Evolutionary conservation across 2,113 vertebrate genomes (phyloP), one percentile per base, ranked within the genome.

Genomic region (Cinclus mexicanus): DNA sequence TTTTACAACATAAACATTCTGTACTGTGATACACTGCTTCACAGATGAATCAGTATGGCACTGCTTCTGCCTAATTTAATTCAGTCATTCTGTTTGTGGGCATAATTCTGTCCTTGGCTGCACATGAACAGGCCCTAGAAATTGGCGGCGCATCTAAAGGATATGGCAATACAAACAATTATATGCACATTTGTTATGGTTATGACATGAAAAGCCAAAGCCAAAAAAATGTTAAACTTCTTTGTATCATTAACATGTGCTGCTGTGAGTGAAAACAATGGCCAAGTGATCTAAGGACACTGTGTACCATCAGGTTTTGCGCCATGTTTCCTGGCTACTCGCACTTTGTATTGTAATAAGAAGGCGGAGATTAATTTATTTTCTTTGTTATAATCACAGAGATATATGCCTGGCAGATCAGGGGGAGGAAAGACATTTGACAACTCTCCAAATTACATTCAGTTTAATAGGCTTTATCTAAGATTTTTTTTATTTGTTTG

Each of bases 261-360:
- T 95, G 60, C 88, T 95, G 83, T 76, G 79, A 92, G 67, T 71
- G 89, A 93, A 95, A 95, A 95, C 87, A 93, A 94, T 93, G 63
- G 91, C 65, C 84, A 89, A 95, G 72, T 83, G 92, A 94, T 96
- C 89, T 97, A 53, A 93, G 95, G 95, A 97, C 95, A 95, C 90
- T 29, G 90, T 97, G 95, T 96, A 96, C 97, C 94, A 94, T 95
- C 93, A 97, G 90, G 82, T 96, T 96, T 93, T 93, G 92, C 2
- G 2, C 82, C 5, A 25, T 87, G 64, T 89, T 97, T 97, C 96
- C 95, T 96, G 95, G 44, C 88, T 96, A 83, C 92, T 90, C 64
- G 83, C 93, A 94, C 86, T 97, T 90, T 96, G 93, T 94, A 94
- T 97, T 96, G 95, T 96, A 95, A 94, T 77, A 96, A 90, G 71